Evolutionary conservation across 2,888 invertebrate species (phyloP).

Genomic region (Ephialtes manifestator): DNA sequence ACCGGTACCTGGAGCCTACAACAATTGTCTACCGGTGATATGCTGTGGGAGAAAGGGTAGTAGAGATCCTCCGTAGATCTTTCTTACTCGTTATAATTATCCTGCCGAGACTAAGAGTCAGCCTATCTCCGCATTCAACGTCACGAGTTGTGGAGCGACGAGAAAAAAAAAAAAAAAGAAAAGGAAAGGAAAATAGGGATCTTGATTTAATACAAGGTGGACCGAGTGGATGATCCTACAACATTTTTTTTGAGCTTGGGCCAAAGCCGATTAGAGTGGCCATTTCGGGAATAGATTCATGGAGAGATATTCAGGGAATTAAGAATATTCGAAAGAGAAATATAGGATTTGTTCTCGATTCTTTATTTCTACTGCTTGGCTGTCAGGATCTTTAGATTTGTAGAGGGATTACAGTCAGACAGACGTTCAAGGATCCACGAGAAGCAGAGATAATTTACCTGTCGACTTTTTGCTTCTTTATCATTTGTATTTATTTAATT

Average conservation of each 20-base stretch:
- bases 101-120: conserved; percentile 18
- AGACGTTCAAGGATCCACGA: not conserved
- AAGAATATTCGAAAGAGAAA: conserved; percentile 2
- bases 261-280: conserved; percentile 14
- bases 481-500: no score
- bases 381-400: not conserved
- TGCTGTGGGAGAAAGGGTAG: conserved; percentile 27
- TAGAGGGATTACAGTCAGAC: not conserved
- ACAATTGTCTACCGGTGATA: conserved; percentile 28
- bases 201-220: not conserved
- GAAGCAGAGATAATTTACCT: no score
- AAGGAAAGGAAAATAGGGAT: not conserved
- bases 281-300: not conserved
- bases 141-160: not conserved
- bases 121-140: conserved; percentile 10
- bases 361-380: not conserved
- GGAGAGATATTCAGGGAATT: not conserved
- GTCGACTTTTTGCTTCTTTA: no score
- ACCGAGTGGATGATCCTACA: conserved; percentile 15
- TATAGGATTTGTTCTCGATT: not conserved
- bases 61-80: conserved; percentile 13
- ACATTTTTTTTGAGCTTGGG: not conserved
- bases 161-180: not conserved
- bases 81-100: conserved; percentile 48
- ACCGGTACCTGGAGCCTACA: not conserved